A percentile compares a stretch with the other conserved stretches of the same genome.
Conservation (phyloP, 2,113 vertebrate species). For the Nannospalax galili region DNA sequence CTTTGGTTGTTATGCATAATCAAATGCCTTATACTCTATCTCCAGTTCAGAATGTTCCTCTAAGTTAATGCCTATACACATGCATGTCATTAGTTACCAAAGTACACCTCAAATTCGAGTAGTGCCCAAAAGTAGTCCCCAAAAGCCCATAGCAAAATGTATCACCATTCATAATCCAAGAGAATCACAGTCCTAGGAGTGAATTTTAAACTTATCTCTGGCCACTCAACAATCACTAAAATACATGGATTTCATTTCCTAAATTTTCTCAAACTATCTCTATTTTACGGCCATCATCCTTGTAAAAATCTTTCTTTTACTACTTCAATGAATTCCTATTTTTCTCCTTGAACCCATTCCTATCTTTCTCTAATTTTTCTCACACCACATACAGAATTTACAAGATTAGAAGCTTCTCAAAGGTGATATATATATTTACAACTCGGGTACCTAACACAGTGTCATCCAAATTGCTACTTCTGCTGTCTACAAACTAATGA, state of each 20-base stretch:
- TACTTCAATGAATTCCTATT: neutral
- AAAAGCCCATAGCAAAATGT: neutral
- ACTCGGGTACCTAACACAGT: neutral
- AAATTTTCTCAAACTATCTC: slow-evolving; percentile 16
- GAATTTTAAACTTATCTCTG: neutral
- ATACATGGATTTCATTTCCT: neutral
- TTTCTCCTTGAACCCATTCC: neutral
- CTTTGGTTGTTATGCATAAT: neutral
- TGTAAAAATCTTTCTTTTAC: neutral
- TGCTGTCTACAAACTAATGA: neutral
- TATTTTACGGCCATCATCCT: neutral
- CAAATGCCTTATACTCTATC: neutral
- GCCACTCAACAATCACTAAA: neutral
- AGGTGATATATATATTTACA: neutral
- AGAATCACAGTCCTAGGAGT: neutral
- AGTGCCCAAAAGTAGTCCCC: neutral
- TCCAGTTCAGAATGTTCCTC: neutral
- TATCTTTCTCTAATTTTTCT: neutral
- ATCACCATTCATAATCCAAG: neutral
- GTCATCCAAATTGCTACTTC: neutral
- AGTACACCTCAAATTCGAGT: neutral
- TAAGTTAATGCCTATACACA: neutral
- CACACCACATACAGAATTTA: neutral
- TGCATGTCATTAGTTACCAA: neutral
- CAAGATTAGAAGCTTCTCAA: neutral